phyloP scores from a whole-genome alignment of 2,797 vertebrate genomes.

The Knipowitschia caucasica region DNA sequence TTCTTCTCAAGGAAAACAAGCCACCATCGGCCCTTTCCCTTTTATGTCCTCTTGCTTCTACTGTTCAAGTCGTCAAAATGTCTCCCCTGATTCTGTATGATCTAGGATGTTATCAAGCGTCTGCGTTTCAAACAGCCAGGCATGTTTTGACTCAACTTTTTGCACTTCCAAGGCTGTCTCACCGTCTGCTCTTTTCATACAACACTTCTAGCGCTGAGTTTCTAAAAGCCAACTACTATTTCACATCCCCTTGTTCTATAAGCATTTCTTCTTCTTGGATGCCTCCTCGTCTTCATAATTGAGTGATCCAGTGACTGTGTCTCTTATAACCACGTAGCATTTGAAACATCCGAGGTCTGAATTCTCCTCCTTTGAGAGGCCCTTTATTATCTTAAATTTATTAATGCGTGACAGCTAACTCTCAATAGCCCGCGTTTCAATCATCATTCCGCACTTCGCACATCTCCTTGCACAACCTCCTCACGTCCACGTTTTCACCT shows the following conservation, averaged over 20 bases:
- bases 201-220: slow-evolving; percentile 88
- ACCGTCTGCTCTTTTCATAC: slow-evolving; percentile 83
- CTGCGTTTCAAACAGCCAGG: slow-evolving; percentile 92
- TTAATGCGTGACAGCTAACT: slow-evolving; percentile 87
- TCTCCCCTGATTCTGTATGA: slow-evolving; percentile 74
- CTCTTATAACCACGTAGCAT: slow-evolving; percentile 93
- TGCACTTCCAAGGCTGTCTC: slow-evolving; percentile 71
- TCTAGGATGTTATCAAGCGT: slow-evolving; percentile 86
- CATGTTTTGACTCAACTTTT: slow-evolving; percentile 91
- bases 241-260: slow-evolving; percentile 87
- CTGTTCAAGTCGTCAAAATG: slow-evolving; percentile 77
- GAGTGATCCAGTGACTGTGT: slow-evolving; percentile 88
- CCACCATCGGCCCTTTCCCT: slow-evolving; percentile 84
- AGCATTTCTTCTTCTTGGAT: slow-evolving; percentile 63
- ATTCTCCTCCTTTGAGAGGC: slow-evolving; percentile 92
- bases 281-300: slow-evolving; percentile 82
- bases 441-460: slow-evolving; percentile 91
- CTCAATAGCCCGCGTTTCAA: slow-evolving; percentile 91
- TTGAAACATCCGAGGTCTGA: slow-evolving; percentile 88
- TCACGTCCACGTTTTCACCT: slow-evolving; percentile 91
- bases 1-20: slow-evolving; percentile 90
- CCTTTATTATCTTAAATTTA: slow-evolving; percentile 90
- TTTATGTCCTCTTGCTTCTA: slow-evolving; percentile 84
- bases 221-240: slow-evolving; percentile 91
- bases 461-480: slow-evolving; percentile 89